Evolutionary conservation across 2,797 vertebrate species (phyloP), one percentile per base, ranked within the genome.

Genomic region (Merluccius polli): DNA sequence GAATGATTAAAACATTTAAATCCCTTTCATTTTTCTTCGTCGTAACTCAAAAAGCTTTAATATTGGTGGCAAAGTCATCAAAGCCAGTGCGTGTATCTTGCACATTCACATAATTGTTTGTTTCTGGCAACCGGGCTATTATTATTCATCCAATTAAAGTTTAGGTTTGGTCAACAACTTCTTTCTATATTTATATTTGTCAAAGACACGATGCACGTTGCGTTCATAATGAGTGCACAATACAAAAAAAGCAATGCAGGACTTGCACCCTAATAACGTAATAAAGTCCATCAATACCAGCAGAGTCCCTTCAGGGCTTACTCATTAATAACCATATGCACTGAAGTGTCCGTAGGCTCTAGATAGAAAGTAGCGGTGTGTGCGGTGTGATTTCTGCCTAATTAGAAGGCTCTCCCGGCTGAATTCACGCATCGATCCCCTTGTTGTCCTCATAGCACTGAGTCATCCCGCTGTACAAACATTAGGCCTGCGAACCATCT

Each of bases 391-490:
- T 21, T 18, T 16, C 44, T 48, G 63, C 63, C n/a, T 24, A 30
- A 78, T 27, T 33, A 48, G 44, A 48, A 21, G 15, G 15, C 44
- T 52, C 72, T 80, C 30, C 31, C 71, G 63, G 70, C 67, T 75
- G 78, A 85, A 78, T 71, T 83, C 76, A 75, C 70, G 8, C 44
- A 18, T 80, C 75, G 77, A 74, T 48, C 81, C 75, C 73, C 80
- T 70, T 81, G 85, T 87, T 73, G 38, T 79, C 78, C 73, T 70
- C 82, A 75, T 18, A 41, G 38, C 70, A 78, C 79, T 75, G 86
- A 87, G 74, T 87, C 86, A 78, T 82, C 71, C 83, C 73, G 81
- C 78, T 82, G 79, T 84, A 80, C 83, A 82, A 87, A 77, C 73
- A 82, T 86, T 88, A 41, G 82, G 73, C 70, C 77, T 78, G 59